Base-by-base conservation (phyloP, 2,797 vertebrate genomes). In the Danio tinwini region DNA sequence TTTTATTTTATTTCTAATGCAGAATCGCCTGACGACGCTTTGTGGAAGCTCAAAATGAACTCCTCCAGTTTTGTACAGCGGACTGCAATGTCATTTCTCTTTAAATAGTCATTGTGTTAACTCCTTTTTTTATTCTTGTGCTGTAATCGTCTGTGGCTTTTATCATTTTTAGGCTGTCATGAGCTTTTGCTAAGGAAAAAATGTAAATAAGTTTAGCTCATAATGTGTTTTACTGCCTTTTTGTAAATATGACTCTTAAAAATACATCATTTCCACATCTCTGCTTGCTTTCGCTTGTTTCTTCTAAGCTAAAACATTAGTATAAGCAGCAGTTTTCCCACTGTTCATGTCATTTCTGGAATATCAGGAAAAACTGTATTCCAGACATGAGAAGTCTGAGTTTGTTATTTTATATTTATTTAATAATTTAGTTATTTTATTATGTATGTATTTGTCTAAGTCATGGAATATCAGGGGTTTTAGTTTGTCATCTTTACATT, bases 1-100 rank as follows among this genome's bases (percentile, higher is more conserved):
- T n/a, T 19, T 0, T 49, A 17, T 47, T 21, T 13, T 29, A 0
- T 64, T 39, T 6, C 42, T n/a, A 68, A 49, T 1, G 74, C 90
- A 94, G 93, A 92, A 82, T 67, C 93, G 88, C 8, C 92, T 94
- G 29, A 90, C 92, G 0, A 71, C 76, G 9, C 85, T 94, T 52
- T 93, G 94, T 83, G 91, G 82, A 44, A 29, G 78, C 2, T 74
- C 89, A 1, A 62, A 89, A 69, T 93, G 85, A 93, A 42, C 44
- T 5, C 3, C 17, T 49, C 21, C 42, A 47, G 10, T 16, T 47
- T 37, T n/a, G 59, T 76, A 42, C 21, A 61, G 56, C 44, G n/a
- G n/a, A 5, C 73, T 42, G 40, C 16, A 3, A 17, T 19, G 59
- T 40, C 9, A 6, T 74, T 14, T 50, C 12, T 7, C 16, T 62